Evolutionary conservation across 1,140 invertebrate genomes (phyloP), one percentile per base, ranked within the genome.

Genomic region (Ostrea denselamellosa): DNA sequence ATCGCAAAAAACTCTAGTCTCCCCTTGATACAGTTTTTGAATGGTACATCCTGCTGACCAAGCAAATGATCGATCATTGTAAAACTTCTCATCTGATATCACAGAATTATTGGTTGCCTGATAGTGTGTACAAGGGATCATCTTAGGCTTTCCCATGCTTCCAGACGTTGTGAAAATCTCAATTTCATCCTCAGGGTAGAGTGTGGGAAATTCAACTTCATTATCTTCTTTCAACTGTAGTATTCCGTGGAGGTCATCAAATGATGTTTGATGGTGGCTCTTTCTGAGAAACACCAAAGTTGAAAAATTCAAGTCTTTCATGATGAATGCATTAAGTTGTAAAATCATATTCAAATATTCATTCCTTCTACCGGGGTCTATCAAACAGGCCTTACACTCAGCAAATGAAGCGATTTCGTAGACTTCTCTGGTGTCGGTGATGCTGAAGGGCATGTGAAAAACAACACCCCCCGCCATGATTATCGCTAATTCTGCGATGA

Each of bases 11-110:
- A 88, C 53, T 19, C 51, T 25, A 58, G 58, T 52, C 12, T 52
- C 52, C 2, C 87, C 87, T n/a, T 68, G 25, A 0, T 22, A 10
- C 14, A 88, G n/a, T 19, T 7, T 34, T 1, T 52, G 8, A n/a
- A 85, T 22, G 17, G 87, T 83, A 25, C 62, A 77, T 7, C 83
- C 83, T n/a, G 22, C 65, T 53, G 53, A 3, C 87, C 87, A 88
- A 7, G 44, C 65, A 54, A 88, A 88, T 19, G 87, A 62, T 19
- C 65, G 62, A n/a, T 88, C 81, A 8, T 83, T 81, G 17, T 83
- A 52, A 0, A n/a, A 17, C 34, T 58, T 53, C 19, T 5, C 34
- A 44, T 1, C 2, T 1, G 5, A 44, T 2, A 44, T 44, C 34
- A 44, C 5, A 44, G 1, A 5, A 44, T 44, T 44, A 5, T 44